Evolutionary conservation across 2,797 vertebrate genomes (phyloP).

Genomic region (Halcyon smyrnensis): DNA sequence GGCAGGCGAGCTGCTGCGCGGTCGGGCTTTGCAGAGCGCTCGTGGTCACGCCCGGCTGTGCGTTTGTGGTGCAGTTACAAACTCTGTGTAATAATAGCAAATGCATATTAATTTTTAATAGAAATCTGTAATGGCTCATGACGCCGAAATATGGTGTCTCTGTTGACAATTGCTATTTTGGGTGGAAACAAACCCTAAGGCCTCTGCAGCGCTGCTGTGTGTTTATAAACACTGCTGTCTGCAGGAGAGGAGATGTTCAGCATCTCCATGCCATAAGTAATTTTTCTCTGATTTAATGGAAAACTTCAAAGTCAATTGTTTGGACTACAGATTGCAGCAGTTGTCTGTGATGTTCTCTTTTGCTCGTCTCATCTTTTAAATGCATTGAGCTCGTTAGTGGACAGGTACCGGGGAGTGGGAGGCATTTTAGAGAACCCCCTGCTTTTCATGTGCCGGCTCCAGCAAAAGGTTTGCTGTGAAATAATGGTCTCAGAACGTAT

Average conservation of each 20-base stretch:
- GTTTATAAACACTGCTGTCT: background rate
- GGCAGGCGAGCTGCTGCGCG: background rate
- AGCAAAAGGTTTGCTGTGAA: background rate
- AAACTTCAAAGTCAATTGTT: background rate
- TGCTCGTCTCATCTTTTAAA: background rate
- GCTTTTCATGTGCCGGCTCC: background rate
- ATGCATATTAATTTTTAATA: conserved; percentile 18
- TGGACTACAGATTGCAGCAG: background rate
- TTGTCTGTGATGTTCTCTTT: background rate
- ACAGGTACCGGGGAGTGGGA: background rate
- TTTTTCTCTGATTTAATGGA: background rate
- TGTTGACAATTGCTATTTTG: conserved; percentile 50
- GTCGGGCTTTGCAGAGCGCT: background rate
- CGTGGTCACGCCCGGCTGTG: background rate
- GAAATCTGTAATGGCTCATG: background rate
- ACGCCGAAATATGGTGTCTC: conserved; percentile 27
- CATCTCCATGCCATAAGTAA: background rate
- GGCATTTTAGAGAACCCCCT: background rate
- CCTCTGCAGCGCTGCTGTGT: background rate
- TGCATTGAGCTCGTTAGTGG: background rate
- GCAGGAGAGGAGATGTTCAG: background rate
- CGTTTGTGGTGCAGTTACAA: accelerated
- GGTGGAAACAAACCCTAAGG: conserved; percentile 17
- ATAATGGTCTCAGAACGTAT: accelerated
- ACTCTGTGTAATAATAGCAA: background rate